phyloP scores from a whole-genome alignment of 1,140 invertebrate species.

The Apis florea region DNA sequence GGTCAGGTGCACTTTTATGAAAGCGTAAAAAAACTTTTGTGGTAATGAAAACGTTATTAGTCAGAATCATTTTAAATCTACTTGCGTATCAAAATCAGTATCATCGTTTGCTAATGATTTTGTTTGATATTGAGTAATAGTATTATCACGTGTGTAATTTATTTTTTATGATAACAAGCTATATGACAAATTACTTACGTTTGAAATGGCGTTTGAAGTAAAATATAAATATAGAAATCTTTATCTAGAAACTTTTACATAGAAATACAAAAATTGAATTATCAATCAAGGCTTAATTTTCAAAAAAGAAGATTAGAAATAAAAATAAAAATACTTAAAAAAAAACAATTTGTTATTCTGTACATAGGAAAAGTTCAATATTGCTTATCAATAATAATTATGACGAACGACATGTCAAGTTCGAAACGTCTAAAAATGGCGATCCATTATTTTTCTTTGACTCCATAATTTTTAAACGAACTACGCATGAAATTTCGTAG shows the following conservation, averaged over 20 bases:
- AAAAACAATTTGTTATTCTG: background rate
- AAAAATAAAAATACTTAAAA: background rate
- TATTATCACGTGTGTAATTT: constrained; percentile 20
- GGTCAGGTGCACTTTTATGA: constrained; percentile 49
- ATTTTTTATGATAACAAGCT: background rate
- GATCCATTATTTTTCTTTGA: background rate
- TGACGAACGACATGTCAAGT: background rate
- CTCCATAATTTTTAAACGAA: background rate
- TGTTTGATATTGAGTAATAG: constrained; percentile 14
- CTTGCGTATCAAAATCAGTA: background rate
- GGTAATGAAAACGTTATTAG: constrained; percentile 42
- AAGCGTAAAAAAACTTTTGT: constrained; percentile 51
- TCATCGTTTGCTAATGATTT: background rate
- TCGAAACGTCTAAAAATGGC: background rate
- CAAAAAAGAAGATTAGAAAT: background rate
- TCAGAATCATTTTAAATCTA: background rate
- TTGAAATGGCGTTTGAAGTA: background rate
- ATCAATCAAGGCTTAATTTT: too few species aligned
- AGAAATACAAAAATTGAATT: background rate
- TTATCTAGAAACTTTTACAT: background rate
- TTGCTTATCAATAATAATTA: too few species aligned
- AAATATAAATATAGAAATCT: background rate
- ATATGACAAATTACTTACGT: background rate
- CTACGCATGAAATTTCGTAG: background rate
- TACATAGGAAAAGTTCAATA: background rate